Conservation (phyloP, 2,797 vertebrate species). For the Gymnoscopelus braueri region DNA sequence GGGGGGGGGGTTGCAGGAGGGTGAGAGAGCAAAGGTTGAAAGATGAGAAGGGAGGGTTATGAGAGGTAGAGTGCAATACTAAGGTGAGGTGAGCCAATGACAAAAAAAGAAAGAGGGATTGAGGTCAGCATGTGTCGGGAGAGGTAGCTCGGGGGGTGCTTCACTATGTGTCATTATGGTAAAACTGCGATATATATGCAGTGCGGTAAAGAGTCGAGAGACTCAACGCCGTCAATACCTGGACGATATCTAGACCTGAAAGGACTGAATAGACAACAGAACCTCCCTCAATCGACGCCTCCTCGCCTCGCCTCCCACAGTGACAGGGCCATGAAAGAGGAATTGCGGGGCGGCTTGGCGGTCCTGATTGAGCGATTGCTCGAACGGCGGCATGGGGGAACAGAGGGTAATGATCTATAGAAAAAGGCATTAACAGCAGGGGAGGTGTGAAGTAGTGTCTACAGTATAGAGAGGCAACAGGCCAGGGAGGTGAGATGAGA, state of each 20-base stretch:
- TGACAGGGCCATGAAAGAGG: conserved; percentile 54
- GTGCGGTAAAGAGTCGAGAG: not conserved
- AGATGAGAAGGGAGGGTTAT: conserved; percentile 63
- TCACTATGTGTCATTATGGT: conserved; percentile 1
- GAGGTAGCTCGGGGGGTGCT: conserved; percentile 19
- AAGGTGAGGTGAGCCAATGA: conserved; percentile 45
- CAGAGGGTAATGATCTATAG: conserved; percentile 75
- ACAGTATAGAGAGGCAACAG: conserved; percentile 41
- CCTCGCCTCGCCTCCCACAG: conserved; percentile 58
- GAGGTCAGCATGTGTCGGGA: conserved; percentile 30
- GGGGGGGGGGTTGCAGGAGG: conserved; percentile 1
- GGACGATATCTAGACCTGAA: conserved; percentile 37
- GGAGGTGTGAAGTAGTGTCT: conserved; percentile 60
- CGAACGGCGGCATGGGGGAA: conserved; percentile 59
- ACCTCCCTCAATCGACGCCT: conserved; percentile 49
- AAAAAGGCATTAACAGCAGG: conserved; percentile 70
- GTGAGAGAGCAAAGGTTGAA: conserved; percentile 54
- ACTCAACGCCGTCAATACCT: conserved; percentile 59
- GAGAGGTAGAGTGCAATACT: conserved; percentile 58
- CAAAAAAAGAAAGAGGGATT: conserved; percentile 35
- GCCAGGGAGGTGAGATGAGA: conserved; percentile 58
- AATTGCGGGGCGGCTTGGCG: conserved; percentile 30
- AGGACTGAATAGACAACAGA: conserved; percentile 66
- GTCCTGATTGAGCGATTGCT: conserved; percentile 74
- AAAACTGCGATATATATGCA: conserved; percentile 25